phyloP scores from a whole-genome alignment of 2,888 invertebrate species.

The Napeogenes inachia region DNA sequence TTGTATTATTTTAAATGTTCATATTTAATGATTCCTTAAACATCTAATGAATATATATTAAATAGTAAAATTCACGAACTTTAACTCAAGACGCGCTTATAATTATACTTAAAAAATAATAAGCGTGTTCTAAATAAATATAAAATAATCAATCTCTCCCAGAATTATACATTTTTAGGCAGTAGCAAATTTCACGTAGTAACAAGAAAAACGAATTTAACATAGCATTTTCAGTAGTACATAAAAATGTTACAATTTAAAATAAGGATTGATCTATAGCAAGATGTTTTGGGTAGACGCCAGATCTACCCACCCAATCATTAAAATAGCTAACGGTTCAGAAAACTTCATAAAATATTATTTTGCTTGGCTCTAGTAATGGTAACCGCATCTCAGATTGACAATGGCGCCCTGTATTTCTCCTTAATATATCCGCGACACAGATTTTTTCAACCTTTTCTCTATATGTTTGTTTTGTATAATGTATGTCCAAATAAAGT shows the following conservation, averaged over 20 bases:
- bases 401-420: background rate
- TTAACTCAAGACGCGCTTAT: too few relatives aligned
- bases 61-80: too few relatives aligned
- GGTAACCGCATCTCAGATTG: background rate
- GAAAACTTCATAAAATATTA: slow-evolving; percentile 3
- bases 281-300: slow-evolving; percentile 19
- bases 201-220: background rate
- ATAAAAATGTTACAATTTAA: slow-evolving; percentile 22
- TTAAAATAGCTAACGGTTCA: slow-evolving; percentile 23
- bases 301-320: slow-evolving; percentile 20
- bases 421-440: background rate
- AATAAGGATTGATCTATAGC: slow-evolving; percentile 22
- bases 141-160: too few relatives aligned
- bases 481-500: too few relatives aligned
- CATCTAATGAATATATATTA: too few relatives aligned
- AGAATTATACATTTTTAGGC: too few relatives aligned
- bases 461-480: too few relatives aligned
- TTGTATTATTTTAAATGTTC: too few relatives aligned
- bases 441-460: too few relatives aligned
- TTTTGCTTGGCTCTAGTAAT: background rate
- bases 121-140: too few relatives aligned
- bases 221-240: background rate
- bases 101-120: too few relatives aligned
- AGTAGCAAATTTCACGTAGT: background rate
- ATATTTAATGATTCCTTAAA: too few relatives aligned